Evolutionary conservation across 1,140 invertebrate species (phyloP).

Genomic region (Sarcophaga peregrina): DNA sequence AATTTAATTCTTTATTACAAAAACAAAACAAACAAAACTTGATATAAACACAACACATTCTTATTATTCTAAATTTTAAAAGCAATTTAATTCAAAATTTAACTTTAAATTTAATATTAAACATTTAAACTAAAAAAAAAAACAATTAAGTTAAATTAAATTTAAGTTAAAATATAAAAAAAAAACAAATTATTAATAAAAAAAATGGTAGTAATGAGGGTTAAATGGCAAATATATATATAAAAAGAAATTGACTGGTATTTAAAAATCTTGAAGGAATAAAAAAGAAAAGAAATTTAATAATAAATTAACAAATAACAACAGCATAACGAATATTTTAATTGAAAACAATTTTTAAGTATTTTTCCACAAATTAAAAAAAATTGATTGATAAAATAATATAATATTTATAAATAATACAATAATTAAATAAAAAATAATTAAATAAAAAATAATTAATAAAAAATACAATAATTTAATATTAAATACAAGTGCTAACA

Average conservation of each 20-base stretch:
- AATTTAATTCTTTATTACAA: slow-evolving; percentile 10
- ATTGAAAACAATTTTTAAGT: slow-evolving; percentile 33
- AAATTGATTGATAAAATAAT: neutral
- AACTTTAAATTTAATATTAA: slow-evolving; percentile 35
- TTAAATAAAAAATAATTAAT: no score
- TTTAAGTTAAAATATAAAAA: neutral
- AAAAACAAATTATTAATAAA: neutral
- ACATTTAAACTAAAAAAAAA: slow-evolving; percentile 44
- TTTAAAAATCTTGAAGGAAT: neutral
- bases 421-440: no score
- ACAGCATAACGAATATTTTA: slow-evolving; percentile 20
- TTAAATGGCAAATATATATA: neutral
- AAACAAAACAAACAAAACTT: neutral
- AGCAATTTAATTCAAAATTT: slow-evolving; percentile 45
- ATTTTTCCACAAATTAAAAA: slow-evolving; percentile 35
- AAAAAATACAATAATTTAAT: neutral
- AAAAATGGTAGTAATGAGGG: neutral
- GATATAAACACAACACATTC: slow-evolving; percentile 25
- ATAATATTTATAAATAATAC: neutral
- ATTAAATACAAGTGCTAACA: neutral
- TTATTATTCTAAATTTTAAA: slow-evolving; percentile 44
- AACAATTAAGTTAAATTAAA: neutral
- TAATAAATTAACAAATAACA: neutral
- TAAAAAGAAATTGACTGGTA: slow-evolving; percentile 22
- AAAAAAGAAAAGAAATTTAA: neutral